Percentiles rank a stretch among this genome's conserved stretches.
These are phyloP conservation scores for Leucozona laternaria DNA, from an alignment of 2,888 invertebrate genomes.

Conservation along the genomic window DNA sequence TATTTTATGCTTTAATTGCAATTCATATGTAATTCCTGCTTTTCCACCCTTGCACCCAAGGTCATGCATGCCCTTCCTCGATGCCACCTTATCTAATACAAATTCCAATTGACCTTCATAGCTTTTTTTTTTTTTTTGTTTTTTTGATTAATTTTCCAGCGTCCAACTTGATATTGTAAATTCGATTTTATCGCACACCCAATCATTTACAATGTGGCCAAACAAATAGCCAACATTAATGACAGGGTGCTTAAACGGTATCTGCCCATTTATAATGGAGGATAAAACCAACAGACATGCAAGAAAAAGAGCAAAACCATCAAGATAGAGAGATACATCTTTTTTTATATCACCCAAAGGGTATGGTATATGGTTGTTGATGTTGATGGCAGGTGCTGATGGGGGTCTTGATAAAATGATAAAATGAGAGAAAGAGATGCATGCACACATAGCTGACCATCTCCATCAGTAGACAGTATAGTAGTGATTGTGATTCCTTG, in stretches of 20 bases:
- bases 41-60: background rate
- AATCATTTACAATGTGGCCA: conserved; percentile 48
- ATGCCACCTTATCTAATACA: background rate
- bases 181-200: conserved; percentile 40
- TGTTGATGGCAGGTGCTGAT: background rate
- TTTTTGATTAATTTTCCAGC: background rate
- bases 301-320: background rate
- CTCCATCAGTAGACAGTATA: background rate
- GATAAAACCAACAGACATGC: conserved; percentile 12
- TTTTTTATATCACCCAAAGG: conserved; percentile 13
- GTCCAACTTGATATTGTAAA: conserved; percentile 15
- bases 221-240: conserved; percentile 50
- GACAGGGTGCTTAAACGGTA: conserved; percentile 28
- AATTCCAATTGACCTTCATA: background rate
- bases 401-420: conserved; percentile 8
- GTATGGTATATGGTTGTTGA: background rate
- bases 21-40: too few relatives aligned
- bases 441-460: conserved; percentile 8
- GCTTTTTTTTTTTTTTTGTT: background rate
- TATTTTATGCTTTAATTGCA: too few relatives aligned
- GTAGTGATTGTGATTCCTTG: conserved; percentile 30
- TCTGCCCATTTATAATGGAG: conserved; percentile 33
- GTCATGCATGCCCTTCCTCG: background rate
- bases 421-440: conserved; percentile 1
- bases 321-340: background rate